Conservation (phyloP, 2,888 invertebrate genomes). For the Lamellibrachia columna region DNA sequence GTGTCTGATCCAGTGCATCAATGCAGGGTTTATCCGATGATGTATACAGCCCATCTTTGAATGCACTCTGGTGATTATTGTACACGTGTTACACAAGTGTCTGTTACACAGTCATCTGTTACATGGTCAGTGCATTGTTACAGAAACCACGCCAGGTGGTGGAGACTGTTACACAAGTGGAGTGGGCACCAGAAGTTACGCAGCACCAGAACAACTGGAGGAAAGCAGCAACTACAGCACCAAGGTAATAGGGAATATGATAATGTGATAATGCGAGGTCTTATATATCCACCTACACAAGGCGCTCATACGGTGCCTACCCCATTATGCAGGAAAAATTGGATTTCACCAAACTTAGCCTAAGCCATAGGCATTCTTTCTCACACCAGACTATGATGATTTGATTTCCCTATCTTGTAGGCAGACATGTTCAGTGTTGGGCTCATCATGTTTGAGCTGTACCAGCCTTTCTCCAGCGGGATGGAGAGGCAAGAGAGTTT, state of each 20-base stretch:
- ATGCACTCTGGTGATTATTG: no score
- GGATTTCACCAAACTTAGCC: no score
- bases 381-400: background rate
- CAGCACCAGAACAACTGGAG: constrained; percentile 82
- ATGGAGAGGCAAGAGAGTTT: constrained; percentile 83
- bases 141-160: no score
- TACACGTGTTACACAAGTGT: no score
- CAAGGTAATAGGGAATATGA: constrained; percentile 78
- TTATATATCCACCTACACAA: no score
- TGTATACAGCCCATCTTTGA: no score
- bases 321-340: no score
- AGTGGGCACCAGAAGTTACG: constrained; percentile 81
- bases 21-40: no score
- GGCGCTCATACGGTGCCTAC: no score
- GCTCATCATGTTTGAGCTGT: constrained; percentile 80
- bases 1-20: no score
- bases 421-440: constrained; percentile 87
- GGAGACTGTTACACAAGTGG: constrained; percentile 65
- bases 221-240: constrained; percentile 75
- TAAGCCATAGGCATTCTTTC: no score
- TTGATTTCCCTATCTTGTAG: constrained; percentile 56
- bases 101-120: background rate
- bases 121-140: background rate
- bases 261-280: constrained; percentile 64
- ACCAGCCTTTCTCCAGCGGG: constrained; percentile 77